Evolutionary conservation across 2,797 vertebrate species (phyloP).

Genomic region (Salarias fasciatus): DNA sequence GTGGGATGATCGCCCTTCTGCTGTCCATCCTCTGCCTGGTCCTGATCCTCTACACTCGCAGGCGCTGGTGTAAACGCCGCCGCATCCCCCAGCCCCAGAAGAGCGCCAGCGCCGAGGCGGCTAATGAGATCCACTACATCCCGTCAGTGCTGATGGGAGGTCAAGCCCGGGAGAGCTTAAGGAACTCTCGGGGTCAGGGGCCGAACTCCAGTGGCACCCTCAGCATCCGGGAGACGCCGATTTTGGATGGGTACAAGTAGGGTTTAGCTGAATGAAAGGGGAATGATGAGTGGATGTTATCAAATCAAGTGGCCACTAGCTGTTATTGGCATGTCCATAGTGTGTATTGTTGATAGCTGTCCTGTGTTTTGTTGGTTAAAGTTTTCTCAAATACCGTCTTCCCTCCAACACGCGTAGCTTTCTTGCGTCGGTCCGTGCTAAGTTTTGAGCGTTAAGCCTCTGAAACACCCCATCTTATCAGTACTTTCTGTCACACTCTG

Average conservation of each 20-base stretch:
- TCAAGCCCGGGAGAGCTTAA: constrained; percentile 94
- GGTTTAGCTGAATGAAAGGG: constrained; percentile 9
- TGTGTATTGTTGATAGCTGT: too few species aligned
- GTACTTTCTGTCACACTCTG: constrained; percentile 1
- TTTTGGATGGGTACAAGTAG: constrained; percentile 90
- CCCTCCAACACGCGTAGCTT: too few species aligned
- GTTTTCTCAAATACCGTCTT: too few species aligned
- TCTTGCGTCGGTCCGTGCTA: background rate
- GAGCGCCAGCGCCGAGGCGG: constrained; percentile 95
- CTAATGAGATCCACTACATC: constrained; percentile 99
- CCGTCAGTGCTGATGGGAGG: constrained; percentile 97
- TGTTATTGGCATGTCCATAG: background rate
- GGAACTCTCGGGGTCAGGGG: constrained; percentile 94
- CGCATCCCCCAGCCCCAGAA: constrained; percentile 98
- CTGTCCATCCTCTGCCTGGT: constrained; percentile 97
- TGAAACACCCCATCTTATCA: constrained; percentile 3
- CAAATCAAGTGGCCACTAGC: background rate
- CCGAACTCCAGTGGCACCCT: constrained; percentile 96
- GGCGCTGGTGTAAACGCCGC: constrained; percentile 97
- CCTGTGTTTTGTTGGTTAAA: too few species aligned
- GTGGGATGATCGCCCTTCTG: constrained; percentile 97
- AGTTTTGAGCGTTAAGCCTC: constrained; percentile 6
- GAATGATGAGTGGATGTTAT: background rate
- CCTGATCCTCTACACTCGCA: constrained; percentile 95
- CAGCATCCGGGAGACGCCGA: constrained; percentile 97